phyloP scores from a whole-genome alignment of 2,113 vertebrate species.

The Lethenteron camtschaticum region DNA sequence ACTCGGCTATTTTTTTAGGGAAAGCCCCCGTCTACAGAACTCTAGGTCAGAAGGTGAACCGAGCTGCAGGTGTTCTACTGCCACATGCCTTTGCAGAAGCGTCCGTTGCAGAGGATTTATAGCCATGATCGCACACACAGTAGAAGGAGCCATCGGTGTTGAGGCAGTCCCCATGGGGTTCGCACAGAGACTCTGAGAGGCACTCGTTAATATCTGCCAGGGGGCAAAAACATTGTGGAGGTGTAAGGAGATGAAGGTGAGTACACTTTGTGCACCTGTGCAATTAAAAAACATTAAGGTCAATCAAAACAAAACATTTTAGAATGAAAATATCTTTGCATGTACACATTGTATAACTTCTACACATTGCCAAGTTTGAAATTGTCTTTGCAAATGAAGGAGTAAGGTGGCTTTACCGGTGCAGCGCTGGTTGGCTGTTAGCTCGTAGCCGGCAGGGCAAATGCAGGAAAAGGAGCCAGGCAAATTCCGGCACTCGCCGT shows the following conservation, averaged over 20 bases:
- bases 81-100: constrained; percentile 47
- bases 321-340: too few species aligned
- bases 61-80: constrained; percentile 7
- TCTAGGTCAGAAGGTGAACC: constrained; percentile 16
- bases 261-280: too few species aligned
- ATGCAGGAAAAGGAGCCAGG: constrained; percentile 61
- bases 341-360: too few species aligned
- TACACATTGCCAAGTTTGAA: too few species aligned
- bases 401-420: constrained; percentile 32
- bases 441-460: constrained; percentile 52
- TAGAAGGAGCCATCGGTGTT: constrained; percentile 60
- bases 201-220: constrained; percentile 71
- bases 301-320: too few species aligned
- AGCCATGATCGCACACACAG: constrained; percentile 59
- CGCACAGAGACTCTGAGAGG: constrained; percentile 34
- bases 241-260: too few species aligned
- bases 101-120: constrained; percentile 30
- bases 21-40: constrained; percentile 12
- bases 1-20: constrained; percentile 12
- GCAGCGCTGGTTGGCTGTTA: constrained; percentile 36
- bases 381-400: too few species aligned
- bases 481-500: constrained; percentile 45
- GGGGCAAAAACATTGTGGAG: not conserved
- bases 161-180: constrained; percentile 44
- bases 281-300: too few species aligned